Evolutionary conservation across 2,888 invertebrate genomes (phyloP).

Genomic region (Opisthograptis luteolata): DNA sequence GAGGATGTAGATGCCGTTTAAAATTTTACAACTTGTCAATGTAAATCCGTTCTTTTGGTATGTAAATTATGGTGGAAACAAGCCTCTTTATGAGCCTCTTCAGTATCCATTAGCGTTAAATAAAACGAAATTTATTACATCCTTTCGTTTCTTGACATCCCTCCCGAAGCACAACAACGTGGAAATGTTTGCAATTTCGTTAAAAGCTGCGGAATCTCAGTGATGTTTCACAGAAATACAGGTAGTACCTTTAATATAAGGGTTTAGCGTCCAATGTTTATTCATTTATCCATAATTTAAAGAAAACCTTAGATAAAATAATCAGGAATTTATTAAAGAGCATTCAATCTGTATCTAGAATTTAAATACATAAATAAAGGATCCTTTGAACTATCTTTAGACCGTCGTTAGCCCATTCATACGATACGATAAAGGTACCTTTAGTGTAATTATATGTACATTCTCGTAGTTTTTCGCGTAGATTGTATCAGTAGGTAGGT

Average conservation of each 20-base stretch:
- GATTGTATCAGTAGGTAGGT: too few species aligned
- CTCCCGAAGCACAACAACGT: constrained; percentile 33
- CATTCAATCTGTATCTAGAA: too few species aligned
- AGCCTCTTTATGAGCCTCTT: constrained; percentile 30
- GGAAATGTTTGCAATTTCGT: constrained; percentile 42
- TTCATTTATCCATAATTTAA: neutral
- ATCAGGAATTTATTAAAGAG: too few species aligned
- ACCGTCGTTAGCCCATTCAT: too few species aligned
- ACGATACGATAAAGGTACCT: too few species aligned
- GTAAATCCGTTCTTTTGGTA: constrained; percentile 29
- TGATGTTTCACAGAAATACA: constrained; percentile 27
- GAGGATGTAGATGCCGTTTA: constrained; percentile 5
- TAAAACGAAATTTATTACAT: constrained; percentile 45
- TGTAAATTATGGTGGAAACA: constrained; percentile 31
- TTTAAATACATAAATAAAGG: too few species aligned
- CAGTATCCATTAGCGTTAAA: constrained; percentile 41
- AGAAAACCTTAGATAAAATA: neutral
- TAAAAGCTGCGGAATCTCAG: constrained; percentile 34
- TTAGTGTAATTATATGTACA: too few species aligned
- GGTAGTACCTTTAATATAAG: constrained; percentile 12
- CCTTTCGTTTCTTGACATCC: constrained; percentile 42
- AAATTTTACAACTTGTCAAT: constrained; percentile 25
- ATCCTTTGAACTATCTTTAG: too few species aligned
- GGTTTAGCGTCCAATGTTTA: constrained; percentile 10
- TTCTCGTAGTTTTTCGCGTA: too few species aligned